Conservation (phyloP, 1,140 invertebrate species). For the Heterodera carotae region DNA sequence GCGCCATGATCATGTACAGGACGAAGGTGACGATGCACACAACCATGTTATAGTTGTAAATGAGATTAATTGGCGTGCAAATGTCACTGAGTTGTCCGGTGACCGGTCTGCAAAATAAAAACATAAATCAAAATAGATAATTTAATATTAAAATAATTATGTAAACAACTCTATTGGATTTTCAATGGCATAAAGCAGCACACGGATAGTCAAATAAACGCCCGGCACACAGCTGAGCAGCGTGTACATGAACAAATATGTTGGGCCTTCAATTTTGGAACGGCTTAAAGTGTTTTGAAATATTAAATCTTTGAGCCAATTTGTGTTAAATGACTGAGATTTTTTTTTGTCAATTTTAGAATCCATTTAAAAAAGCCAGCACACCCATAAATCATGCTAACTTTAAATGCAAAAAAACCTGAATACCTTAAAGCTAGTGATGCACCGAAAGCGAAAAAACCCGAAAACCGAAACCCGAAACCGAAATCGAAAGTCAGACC, state of each 20-base stretch:
- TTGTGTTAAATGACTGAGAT: not conserved
- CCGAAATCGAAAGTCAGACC: no score
- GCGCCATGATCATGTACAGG: conserved; percentile 3
- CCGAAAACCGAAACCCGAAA: no score
- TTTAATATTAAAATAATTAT: not conserved
- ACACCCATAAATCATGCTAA: no score
- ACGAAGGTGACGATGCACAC: conserved; percentile 19
- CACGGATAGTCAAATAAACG: conserved; percentile 2
- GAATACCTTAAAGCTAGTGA: no score
- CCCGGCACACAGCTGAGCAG: conserved; percentile 15
- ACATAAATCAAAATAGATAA: not conserved
- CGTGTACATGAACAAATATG: conserved; percentile 11
- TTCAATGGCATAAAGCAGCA: conserved; percentile 7
- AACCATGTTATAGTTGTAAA: conserved; percentile 26
- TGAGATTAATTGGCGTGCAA: conserved; percentile 21
- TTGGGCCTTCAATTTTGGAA: not conserved
- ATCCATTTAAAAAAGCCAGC: no score
- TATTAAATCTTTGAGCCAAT: no score
- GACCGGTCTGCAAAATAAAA: conserved; percentile 11
- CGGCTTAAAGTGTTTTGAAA: conserved; percentile 7
- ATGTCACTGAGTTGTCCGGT: conserved; percentile 30
- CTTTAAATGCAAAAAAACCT: no score
- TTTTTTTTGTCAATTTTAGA: no score
- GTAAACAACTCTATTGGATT: conserved; percentile 6
- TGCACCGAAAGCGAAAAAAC: no score